Base-by-base conservation (phyloP, 1,140 invertebrate species). In the Hermetia illucens region DNA sequence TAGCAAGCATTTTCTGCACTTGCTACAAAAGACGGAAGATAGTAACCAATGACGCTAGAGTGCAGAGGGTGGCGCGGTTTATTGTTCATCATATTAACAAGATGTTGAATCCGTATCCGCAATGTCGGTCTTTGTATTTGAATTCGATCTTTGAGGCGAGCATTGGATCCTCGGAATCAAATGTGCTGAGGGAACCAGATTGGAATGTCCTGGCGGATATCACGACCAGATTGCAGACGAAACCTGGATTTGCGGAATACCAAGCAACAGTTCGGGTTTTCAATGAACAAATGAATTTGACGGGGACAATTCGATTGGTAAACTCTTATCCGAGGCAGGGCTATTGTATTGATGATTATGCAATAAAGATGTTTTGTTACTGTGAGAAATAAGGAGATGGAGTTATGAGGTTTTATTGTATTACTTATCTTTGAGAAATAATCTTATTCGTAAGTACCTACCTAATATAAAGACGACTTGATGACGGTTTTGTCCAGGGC, bases 311-410 rank as follows among this genome's bases (percentile, higher is more conserved):
- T 17, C 86, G 82, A 49, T 66, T 84, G 18, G 65, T 86, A n/a
- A 88, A 88, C 56, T 51, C 78, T n/a, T 88, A 87, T 46, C 79
- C 78, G 4, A 71, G 72, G 39, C 81, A 87, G 55, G 85, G 82
- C 58, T 65, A 64, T 43, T 90, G 85, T 51, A 69, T 88, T 18
- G 66, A 75, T 36, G 72, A 85, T 48, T 79, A 75, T 46, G 66
- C 72, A 45, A 63, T 87, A 19, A 80, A 85, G 51, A 66, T 84
- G 36, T 85, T 83, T 57, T 85, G 82, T 62, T 84, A 74, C 52
- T 85, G 82, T 46, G 59, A 61, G 36, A 50, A 51, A 50, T 59
- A 52, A 48, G 34, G 32, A 13, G 24, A 9, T 27, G 24, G 13
- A 27, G 24, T 27, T 27, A 27, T 9, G 24, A 8, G 24, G 8